phyloP scores from a whole-genome alignment of 2,888 invertebrate species.

The Cheilosia variabilis region DNA sequence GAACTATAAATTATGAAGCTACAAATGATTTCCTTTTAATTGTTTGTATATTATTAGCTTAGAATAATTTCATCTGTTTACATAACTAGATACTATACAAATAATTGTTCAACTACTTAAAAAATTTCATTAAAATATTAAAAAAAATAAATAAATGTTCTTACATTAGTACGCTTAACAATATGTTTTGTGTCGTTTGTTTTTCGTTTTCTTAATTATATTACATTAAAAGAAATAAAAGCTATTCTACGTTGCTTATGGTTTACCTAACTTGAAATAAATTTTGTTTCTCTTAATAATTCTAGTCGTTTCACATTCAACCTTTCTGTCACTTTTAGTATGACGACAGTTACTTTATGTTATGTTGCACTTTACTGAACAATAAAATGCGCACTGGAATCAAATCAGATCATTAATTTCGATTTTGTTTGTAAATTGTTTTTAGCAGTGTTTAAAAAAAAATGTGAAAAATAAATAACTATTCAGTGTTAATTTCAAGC shows the following conservation, averaged over 20 bases:
- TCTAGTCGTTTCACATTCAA: slow-evolving; percentile 34
- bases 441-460: slow-evolving; percentile 4
- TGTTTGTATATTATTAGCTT: slow-evolving; percentile 21
- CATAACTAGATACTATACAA: slow-evolving; percentile 58
- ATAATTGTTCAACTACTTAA: slow-evolving; percentile 34
- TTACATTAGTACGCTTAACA: slow-evolving; percentile 39
- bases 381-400: slow-evolving; percentile 59
- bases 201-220: slow-evolving; percentile 38
- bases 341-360: slow-evolving; percentile 14
- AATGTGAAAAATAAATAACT: slow-evolving; percentile 32
- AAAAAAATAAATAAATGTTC: slow-evolving; percentile 63
- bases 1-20: slow-evolving; percentile 62
- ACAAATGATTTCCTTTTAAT: slow-evolving; percentile 41
- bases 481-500: slow-evolving; percentile 10
- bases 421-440: slow-evolving; percentile 3
- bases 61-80: slow-evolving; percentile 53
- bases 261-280: slow-evolving; percentile 27
- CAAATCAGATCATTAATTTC: slow-evolving; percentile 43
- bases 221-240: slow-evolving; percentile 63
- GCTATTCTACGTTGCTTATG: slow-evolving; percentile 28
- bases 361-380: slow-evolving; percentile 20
- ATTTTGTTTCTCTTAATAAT: slow-evolving; percentile 39
- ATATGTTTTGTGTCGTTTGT: slow-evolving; percentile 4
- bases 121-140: slow-evolving; percentile 45
- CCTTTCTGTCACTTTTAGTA: slow-evolving; percentile 9